These are phyloP conservation scores for Nothocercus nigrocapillus DNA, from an alignment of 2,113 vertebrate genomes.

Conservation along the genomic window DNA sequence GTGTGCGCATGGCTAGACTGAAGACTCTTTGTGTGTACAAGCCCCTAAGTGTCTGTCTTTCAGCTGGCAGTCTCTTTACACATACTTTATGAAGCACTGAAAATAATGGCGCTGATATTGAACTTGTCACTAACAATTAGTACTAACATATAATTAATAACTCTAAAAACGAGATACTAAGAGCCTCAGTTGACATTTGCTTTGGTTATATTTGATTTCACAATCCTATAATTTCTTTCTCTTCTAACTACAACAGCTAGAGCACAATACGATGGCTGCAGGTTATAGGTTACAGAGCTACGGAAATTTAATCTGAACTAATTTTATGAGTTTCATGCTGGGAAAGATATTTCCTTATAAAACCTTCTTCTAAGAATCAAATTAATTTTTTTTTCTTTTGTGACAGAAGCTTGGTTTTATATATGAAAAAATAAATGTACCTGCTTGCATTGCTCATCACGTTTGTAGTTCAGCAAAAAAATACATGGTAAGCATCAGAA, in stretches of 20 bases:
- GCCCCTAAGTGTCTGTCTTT: not conserved
- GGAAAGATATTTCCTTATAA: not conserved
- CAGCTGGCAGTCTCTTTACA: accelerated
- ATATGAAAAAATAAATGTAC: not conserved
- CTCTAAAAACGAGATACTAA: not conserved
- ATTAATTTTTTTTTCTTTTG: not conserved
- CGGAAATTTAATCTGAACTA: not conserved
- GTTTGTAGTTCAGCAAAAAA: not conserved
- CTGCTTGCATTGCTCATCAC: not conserved
- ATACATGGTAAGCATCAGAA: not conserved
- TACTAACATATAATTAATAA: not conserved
- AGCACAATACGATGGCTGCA: not conserved
- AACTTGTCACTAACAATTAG: not conserved
- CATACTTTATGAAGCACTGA: not conserved
- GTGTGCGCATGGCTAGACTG: accelerated
- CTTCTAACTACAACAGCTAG: not conserved
- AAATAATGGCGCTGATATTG: not conserved
- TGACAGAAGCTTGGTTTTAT: not conserved
- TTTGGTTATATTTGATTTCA: not conserved
- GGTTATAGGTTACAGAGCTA: not conserved
- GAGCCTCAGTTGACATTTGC: not conserved
- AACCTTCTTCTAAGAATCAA: not conserved
- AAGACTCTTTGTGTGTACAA: not conserved
- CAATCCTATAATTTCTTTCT: not conserved
- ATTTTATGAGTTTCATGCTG: not conserved